Percentiles rank a stretch among this genome's conserved stretches.
phyloP scores from a whole-genome alignment of 1,140 invertebrate species.

The Pseudomyrmex pallidus region DNA sequence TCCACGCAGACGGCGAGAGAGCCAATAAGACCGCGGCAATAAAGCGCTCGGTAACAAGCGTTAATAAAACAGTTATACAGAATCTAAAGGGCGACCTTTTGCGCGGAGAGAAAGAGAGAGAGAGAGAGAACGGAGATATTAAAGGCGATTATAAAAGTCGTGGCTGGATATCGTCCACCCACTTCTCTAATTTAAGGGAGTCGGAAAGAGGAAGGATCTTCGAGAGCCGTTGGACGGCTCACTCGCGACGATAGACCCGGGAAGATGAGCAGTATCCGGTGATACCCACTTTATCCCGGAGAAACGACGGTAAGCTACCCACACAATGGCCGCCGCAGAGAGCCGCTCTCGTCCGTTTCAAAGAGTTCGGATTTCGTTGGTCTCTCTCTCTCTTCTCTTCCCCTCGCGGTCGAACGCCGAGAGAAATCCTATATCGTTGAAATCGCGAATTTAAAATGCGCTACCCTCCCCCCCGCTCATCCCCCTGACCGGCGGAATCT shows the following conservation, averaged over 20 bases:
- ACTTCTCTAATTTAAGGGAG: constrained; percentile 45
- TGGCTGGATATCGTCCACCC: not conserved
- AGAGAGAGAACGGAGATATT: not conserved
- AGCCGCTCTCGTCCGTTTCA: constrained; percentile 45
- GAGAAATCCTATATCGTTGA: constrained; percentile 46
- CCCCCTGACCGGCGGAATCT: not conserved
- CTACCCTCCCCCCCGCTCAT: too few relatives aligned
- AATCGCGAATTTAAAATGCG: constrained; percentile 56
- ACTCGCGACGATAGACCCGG: constrained; percentile 34
- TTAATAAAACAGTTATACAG: constrained; percentile 32
- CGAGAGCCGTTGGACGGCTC: constrained; percentile 34
- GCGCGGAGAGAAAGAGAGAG: not conserved
- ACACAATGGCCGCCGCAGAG: constrained; percentile 37
- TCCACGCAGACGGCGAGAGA: not conserved
- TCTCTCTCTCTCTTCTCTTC: not conserved
- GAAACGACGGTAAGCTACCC: constrained; percentile 56
- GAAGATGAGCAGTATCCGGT: constrained; percentile 48
- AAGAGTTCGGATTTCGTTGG: constrained; percentile 54
- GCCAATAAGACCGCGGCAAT: constrained; percentile 21
- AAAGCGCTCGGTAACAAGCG: not conserved
- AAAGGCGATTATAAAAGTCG: constrained; percentile 57
- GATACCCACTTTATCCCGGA: constrained; percentile 55
- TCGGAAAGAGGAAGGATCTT: not conserved
- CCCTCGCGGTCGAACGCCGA: not conserved
- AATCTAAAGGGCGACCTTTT: constrained; percentile 22